phyloP scores from a whole-genome alignment of 2,113 vertebrate genomes.

The Bubo blakistoni region DNA sequence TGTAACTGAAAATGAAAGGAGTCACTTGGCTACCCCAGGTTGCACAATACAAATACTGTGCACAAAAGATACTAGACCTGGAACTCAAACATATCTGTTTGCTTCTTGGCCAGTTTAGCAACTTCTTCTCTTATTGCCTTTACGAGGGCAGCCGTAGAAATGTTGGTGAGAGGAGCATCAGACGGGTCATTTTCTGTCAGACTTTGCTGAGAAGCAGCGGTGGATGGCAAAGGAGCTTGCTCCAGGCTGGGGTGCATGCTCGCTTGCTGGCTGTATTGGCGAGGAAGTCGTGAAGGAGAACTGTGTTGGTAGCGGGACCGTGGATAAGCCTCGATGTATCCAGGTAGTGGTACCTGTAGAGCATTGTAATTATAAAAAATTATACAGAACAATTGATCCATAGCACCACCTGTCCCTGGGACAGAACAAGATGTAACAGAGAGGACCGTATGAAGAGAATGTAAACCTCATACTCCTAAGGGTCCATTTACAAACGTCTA shows the following conservation, averaged over 20 bases:
- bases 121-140: conserved; percentile 97
- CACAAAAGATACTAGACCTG: conserved; percentile 73
- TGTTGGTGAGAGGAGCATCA: conserved; percentile 84
- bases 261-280: conserved; percentile 84
- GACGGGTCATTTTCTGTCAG: conserved; percentile 83
- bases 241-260: conserved; percentile 78
- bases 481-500: background rate
- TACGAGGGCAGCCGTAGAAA: conserved; percentile 93
- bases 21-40: background rate
- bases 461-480: background rate
- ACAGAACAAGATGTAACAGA: background rate
- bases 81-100: conserved; percentile 96
- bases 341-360: conserved; percentile 88
- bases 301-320: conserved; percentile 87
- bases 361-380: background rate
- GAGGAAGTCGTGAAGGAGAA: conserved; percentile 83
- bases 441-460: background rate
- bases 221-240: conserved; percentile 72
- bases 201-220: conserved; percentile 85
- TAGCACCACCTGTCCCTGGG: fast-evolving
- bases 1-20: background rate
- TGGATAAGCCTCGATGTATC: conserved; percentile 95
- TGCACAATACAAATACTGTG: background rate
- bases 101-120: conserved; percentile 96
- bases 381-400: background rate